These are phyloP conservation scores for Cottus gobio DNA, from an alignment of 2,113 vertebrate species.

Conservation along the genomic window DNA sequence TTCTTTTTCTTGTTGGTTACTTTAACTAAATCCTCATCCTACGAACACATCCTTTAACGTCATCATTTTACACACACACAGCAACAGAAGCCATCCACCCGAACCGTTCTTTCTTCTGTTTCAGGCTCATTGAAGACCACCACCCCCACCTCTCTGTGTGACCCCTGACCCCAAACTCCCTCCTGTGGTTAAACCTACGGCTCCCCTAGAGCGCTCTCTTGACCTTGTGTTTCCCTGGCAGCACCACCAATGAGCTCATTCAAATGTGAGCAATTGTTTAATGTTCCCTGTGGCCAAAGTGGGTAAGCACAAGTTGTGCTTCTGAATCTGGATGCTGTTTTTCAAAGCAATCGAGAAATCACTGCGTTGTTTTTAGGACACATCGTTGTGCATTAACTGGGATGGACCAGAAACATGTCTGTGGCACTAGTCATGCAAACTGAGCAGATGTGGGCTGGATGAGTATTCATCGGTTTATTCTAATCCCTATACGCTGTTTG, in stretches of 20 bases:
- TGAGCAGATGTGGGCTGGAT: conserved; percentile 38
- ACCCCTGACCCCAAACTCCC: conserved; percentile 50
- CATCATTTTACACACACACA: background rate
- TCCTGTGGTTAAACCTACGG: conserved; percentile 46
- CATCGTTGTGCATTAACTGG: conserved; percentile 20
- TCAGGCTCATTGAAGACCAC: conserved; percentile 11
- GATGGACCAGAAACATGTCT: conserved; percentile 17
- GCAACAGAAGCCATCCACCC: background rate
- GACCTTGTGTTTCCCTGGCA: conserved; percentile 60
- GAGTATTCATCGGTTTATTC: conserved; percentile 52
- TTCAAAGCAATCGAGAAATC: background rate
- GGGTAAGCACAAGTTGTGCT: conserved; percentile 31
- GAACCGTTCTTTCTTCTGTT: background rate
- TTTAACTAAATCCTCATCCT: background rate
- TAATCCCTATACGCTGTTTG: conserved; percentile 18
- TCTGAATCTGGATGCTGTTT: conserved; percentile 25
- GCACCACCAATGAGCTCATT: conserved; percentile 59
- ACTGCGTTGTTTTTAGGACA: conserved; percentile 40
- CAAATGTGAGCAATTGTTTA: conserved; percentile 68
- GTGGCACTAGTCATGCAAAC: conserved; percentile 4
- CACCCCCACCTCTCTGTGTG: conserved; percentile 17
- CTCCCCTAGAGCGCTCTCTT: conserved; percentile 46
- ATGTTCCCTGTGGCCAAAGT: conserved; percentile 49
- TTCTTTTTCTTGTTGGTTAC: background rate
- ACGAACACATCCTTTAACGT: background rate